Percentiles rank a stretch among this genome's conserved stretches.
Conservation (phyloP, 2,797 vertebrate species). For the Sternotherus odoratus region DNA sequence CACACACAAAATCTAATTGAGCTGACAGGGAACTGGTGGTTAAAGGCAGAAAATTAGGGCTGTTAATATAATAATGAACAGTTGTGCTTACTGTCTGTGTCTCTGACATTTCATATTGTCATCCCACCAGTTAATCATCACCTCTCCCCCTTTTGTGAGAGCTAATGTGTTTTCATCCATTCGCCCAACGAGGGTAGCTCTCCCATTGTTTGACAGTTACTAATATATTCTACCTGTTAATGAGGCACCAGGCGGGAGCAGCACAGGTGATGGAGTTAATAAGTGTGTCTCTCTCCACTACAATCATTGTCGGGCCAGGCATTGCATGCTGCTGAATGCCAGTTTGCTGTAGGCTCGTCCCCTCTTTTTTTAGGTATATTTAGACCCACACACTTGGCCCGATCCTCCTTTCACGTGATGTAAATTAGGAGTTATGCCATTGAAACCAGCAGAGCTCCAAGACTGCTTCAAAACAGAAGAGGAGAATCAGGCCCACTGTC, state of each 20-base stretch:
- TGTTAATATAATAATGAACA: slow-evolving; percentile 79
- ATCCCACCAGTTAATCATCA: slow-evolving; percentile 69
- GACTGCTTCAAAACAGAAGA: not conserved
- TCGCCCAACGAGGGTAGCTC: slow-evolving; percentile 62
- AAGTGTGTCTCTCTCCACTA: rapidly evolving
- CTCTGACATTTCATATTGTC: slow-evolving; percentile 76
- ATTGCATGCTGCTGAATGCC: rapidly evolving
- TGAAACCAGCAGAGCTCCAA: rapidly evolving
- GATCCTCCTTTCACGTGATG: rapidly evolving
- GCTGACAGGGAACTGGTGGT: slow-evolving; percentile 71
- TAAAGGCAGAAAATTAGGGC: slow-evolving; percentile 78
- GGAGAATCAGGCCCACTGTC: rapidly evolving
- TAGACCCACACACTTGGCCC: rapidly evolving
- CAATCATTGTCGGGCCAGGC: not conserved
- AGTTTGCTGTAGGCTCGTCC: rapidly evolving
- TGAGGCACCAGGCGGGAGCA: slow-evolving; percentile 6
- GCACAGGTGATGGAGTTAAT: slow-evolving; percentile 7
- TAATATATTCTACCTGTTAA: slow-evolving; percentile 71
- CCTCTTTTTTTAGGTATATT: not conserved
- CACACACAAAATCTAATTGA: slow-evolving; percentile 61
- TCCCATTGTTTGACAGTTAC: slow-evolving; percentile 56
- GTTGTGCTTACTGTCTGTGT: slow-evolving; percentile 74
- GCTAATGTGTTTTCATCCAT: slow-evolving; percentile 71
- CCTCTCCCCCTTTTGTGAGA: slow-evolving; percentile 66
- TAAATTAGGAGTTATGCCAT: rapidly evolving